Conservation (phyloP, 2,888 invertebrate species). For the Stegophylla sp. region DNA sequence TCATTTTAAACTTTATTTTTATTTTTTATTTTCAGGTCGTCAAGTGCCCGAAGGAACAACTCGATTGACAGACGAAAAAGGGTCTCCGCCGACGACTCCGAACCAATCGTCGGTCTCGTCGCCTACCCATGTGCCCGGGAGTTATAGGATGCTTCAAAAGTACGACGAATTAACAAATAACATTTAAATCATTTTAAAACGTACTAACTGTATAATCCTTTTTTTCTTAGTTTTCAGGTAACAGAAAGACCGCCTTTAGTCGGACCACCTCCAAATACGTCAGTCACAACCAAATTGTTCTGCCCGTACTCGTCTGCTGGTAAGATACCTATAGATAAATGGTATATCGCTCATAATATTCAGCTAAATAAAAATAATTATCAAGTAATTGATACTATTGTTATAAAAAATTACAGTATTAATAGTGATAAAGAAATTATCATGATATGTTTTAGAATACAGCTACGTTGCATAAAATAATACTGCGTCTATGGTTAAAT, state of each 20-base stretch:
- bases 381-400: too few species aligned
- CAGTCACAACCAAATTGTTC: slow-evolving; percentile 43
- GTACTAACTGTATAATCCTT: background rate
- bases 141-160: slow-evolving; percentile 53
- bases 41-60: slow-evolving; percentile 31
- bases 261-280: slow-evolving; percentile 21
- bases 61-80: slow-evolving; percentile 54
- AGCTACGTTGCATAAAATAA: too few species aligned
- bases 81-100: slow-evolving; percentile 47
- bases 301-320: slow-evolving; percentile 50
- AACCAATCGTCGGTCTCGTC: slow-evolving; percentile 52
- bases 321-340: too few species aligned
- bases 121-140: slow-evolving; percentile 54
- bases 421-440: too few species aligned
- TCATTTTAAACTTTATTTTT: background rate
- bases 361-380: too few species aligned
- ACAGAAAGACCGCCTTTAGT: slow-evolving; percentile 28
- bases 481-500: too few species aligned
- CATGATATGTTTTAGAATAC: too few species aligned
- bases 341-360: too few species aligned
- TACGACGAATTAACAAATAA: background rate
- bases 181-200: background rate
- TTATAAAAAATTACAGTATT: too few species aligned
- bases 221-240: slow-evolving; percentile 34
- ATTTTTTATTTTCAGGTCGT: slow-evolving; percentile 21